Percentiles rank a stretch among this genome's conserved stretches.
Conservation (phyloP, 2,113 vertebrate species). For the Protobothrops flavoviridis region DNA sequence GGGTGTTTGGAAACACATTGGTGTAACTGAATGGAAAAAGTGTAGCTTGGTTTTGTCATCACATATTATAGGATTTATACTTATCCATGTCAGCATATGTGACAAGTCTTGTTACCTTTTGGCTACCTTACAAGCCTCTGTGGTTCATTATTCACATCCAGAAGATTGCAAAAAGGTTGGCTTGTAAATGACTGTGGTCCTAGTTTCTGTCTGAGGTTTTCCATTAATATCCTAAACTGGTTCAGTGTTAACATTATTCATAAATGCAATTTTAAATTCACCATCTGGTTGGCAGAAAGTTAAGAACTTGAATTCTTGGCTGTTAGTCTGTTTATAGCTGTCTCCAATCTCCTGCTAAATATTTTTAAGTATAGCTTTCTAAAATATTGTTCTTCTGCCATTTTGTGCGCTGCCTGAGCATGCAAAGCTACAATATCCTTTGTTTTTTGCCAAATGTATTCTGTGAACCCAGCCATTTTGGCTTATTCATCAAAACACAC, state of each 20-base stretch:
- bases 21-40: not conserved
- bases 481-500: not conserved
- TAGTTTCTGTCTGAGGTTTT: slow-evolving; percentile 19
- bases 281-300: slow-evolving; percentile 10
- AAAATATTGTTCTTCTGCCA: not conserved
- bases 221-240: slow-evolving; percentile 15
- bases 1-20: not conserved
- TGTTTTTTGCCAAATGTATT: not conserved
- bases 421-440: not conserved
- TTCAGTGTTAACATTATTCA: slow-evolving; percentile 9
- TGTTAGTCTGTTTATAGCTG: not conserved
- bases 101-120: slow-evolving; percentile 11
- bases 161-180: not conserved
- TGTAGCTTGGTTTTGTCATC: slow-evolving; percentile 19
- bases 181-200: slow-evolving; percentile 14
- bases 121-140: not conserved
- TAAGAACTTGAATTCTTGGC: slow-evolving; percentile 9
- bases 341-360: slow-evolving; percentile 7
- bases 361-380: not conserved
- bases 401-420: not conserved
- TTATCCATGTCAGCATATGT: slow-evolving; percentile 4
- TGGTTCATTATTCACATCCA: not conserved
- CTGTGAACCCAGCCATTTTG: not conserved
- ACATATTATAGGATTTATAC: slow-evolving; percentile 20
- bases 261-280: slow-evolving; percentile 9